Conservation (phyloP, 2,888 invertebrate genomes). For the Leptura quadrifasciata region DNA sequence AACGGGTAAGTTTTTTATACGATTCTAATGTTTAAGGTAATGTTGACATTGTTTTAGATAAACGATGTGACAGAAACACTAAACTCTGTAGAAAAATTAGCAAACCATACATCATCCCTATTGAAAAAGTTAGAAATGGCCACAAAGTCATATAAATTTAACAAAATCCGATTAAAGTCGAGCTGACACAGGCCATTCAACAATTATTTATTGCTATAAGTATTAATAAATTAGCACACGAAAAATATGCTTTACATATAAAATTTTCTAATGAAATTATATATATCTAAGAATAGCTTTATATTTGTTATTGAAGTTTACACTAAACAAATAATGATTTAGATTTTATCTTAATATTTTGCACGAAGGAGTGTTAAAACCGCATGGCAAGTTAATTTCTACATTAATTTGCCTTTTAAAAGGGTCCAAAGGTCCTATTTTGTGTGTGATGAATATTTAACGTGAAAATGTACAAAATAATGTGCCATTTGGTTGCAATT, state of each 20-base stretch:
- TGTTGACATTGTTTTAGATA: conserved; percentile 54
- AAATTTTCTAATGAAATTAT: conserved; percentile 33
- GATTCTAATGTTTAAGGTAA: neutral
- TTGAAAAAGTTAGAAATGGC: conserved; percentile 54
- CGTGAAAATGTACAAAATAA: conserved; percentile 34
- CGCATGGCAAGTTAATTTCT: conserved; percentile 32
- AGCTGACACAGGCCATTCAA: conserved; percentile 44
- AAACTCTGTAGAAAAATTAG: conserved; percentile 55
- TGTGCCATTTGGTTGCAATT: conserved; percentile 36
- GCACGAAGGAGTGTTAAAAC: conserved; percentile 6
- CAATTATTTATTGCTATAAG: conserved; percentile 22
- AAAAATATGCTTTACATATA: conserved; percentile 33
- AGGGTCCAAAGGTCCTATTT: conserved; percentile 28
- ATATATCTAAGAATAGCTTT: conserved; percentile 31
- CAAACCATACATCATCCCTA: conserved; percentile 57
- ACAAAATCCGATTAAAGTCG: conserved; percentile 34
- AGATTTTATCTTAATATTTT: neutral
- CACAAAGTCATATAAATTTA: conserved; percentile 43
- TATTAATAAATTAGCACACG: conserved; percentile 18
- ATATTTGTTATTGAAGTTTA: conserved; percentile 37
- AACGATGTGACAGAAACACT: conserved; percentile 58
- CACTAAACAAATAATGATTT: conserved; percentile 28
- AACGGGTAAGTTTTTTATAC: conserved; percentile 56
- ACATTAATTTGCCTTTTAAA: conserved; percentile 34
- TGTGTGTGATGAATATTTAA: conserved; percentile 11